A percentile compares a stretch with the other conserved stretches of the same genome.
These are phyloP conservation scores for Leucozona laternaria DNA, from an alignment of 2,888 invertebrate genomes.

Conservation along the genomic window DNA sequence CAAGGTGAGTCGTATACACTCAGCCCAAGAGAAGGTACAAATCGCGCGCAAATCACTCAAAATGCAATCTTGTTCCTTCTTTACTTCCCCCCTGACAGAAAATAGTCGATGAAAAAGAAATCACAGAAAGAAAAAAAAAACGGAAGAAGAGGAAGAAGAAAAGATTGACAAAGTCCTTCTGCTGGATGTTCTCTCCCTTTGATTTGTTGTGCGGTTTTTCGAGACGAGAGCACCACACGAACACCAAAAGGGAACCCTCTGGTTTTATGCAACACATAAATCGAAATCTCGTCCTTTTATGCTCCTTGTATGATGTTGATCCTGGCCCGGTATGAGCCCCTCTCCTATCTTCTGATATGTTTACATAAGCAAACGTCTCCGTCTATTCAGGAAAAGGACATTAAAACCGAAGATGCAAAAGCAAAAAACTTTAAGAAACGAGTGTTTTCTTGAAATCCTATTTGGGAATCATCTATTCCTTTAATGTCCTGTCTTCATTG, in stretches of 20 bases:
- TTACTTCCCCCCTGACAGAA: neutral
- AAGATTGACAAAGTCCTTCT: constrained; percentile 57
- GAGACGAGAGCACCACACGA: constrained; percentile 27
- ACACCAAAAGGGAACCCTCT: constrained; percentile 50
- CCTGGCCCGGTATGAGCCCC: constrained; percentile 68
- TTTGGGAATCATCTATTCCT: constrained; percentile 52
- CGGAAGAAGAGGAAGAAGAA: constrained; percentile 25
- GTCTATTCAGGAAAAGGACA: constrained; percentile 69
- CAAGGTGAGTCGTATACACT: constrained; percentile 38
- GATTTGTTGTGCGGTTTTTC: constrained; percentile 73
- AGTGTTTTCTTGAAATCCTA: constrained; percentile 26
- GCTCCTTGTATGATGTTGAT: constrained; percentile 67
- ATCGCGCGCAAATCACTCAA: constrained; percentile 75
- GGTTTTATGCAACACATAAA: constrained; percentile 56
- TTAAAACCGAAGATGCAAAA: constrained; percentile 62
- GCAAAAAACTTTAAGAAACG: too few species aligned
- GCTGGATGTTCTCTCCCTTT: constrained; percentile 58
- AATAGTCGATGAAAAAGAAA: neutral
- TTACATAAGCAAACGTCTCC: constrained; percentile 73
- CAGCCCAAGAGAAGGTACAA: constrained; percentile 51
- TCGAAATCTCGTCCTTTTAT: constrained; percentile 39
- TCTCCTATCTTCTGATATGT: constrained; percentile 56
- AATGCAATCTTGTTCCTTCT: constrained; percentile 59
- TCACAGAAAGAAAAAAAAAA: neutral
- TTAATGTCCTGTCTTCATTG: constrained; percentile 59